A percentile compares a stretch with the other conserved stretches of the same genome.
Conservation (phyloP, 2,113 vertebrate species). For the Dicentrarchus labrax region DNA sequence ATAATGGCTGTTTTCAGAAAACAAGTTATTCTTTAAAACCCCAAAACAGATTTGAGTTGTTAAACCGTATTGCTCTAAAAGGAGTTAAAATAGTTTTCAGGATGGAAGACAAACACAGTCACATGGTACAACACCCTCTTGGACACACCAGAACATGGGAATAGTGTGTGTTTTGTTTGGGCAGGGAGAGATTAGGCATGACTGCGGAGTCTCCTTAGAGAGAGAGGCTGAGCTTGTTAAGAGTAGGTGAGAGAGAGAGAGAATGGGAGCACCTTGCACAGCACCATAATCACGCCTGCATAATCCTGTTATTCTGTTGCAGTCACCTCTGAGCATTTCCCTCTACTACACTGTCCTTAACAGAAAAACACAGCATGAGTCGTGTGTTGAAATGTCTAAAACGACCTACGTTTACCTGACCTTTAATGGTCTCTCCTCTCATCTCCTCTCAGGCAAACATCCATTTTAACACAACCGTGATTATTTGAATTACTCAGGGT, state of each 20-base stretch:
- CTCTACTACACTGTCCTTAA: slow-evolving; percentile 9
- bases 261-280: slow-evolving; percentile 48
- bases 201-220: slow-evolving; percentile 44
- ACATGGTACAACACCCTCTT: neutral
- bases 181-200: slow-evolving; percentile 55
- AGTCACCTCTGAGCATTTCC: slow-evolving; percentile 49
- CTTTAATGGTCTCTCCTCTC: neutral
- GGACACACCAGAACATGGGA: slow-evolving; percentile 9
- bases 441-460: neutral
- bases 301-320: slow-evolving; percentile 70
- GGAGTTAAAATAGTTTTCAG: slow-evolving; percentile 7
- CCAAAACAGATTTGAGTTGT: slow-evolving; percentile 12
- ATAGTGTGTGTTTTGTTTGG: slow-evolving; percentile 55
- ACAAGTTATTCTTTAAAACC: neutral
- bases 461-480: slow-evolving; percentile 11
- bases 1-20: slow-evolving; percentile 7
- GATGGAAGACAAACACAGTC: slow-evolving; percentile 13
- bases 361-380: slow-evolving; percentile 15
- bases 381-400: slow-evolving; percentile 21
- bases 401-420: slow-evolving; percentile 16
- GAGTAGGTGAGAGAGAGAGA: slow-evolving; percentile 32
- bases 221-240: slow-evolving; percentile 47
- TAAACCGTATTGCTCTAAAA: slow-evolving; percentile 6
- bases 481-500: slow-evolving; percentile 32
- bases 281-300: slow-evolving; percentile 46